Evolutionary conservation across 2,888 invertebrate genomes (phyloP), one percentile per base, ranked within the genome.

Genomic region (Pharmacophagus antenor): DNA sequence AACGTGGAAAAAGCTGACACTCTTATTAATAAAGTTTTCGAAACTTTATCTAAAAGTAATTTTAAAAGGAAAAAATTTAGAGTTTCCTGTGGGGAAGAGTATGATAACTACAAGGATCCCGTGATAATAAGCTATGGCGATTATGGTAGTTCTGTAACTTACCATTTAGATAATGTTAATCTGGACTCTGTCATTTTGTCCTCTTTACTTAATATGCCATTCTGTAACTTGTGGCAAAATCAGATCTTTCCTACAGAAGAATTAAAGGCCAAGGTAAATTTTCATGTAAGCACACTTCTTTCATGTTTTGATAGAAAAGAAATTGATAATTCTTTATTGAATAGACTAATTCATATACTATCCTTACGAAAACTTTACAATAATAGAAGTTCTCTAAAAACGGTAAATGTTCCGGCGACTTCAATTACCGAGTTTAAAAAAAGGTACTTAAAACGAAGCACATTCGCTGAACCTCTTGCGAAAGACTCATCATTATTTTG

Each of bases 221-320:
- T 85, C 20, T 74, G 85, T 65, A 78, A 76, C 42, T 67, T 90
- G 47, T 89, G 88, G 88, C 23, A 64, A 53, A 69, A 69, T 63
- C 76, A 74, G 67, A 66, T 63, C 12, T 68, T 65, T 56, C 75
- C 73, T 3, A 56, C 67, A 21, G 82, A 69, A 15, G 81, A 85
- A 64, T 61, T 73, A 5, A 80, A 84, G 72, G 83, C 84, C 0
- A 88, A 85, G 77, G 67, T 84, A 20, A 86, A 84, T 70, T 88
- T 84, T 65, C 89, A 90, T 65, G 68, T 87, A 0, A 88, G 87
- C 69, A 72, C 84, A 15, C 68, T 90, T 25, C 64, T 86, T 51
- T 83, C 86, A 8, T 88, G 88, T 70, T 88, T 89, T 68, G 77
- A 87, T 7, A 77, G 85, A 72, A 67, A 74, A 27, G 85, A 88